Evolutionary conservation across 2,113 vertebrate species (phyloP).

Genomic region (Mustela lutreola): DNA sequence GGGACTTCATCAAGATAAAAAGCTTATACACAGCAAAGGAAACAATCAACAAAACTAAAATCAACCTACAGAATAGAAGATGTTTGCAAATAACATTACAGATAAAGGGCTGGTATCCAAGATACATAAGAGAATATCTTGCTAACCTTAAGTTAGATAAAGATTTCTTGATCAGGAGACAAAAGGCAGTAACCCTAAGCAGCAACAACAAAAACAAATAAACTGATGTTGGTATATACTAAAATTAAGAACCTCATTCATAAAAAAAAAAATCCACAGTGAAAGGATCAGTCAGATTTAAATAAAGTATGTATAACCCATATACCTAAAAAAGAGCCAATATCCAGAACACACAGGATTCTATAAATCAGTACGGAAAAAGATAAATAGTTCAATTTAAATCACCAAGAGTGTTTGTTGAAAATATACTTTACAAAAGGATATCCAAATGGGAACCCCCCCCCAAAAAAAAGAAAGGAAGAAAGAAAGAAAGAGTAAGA

Average conservation of each 20-base stretch:
- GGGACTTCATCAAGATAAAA: no score
- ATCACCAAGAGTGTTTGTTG: not conserved
- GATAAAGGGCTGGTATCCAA: no score
- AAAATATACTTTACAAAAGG: not conserved
- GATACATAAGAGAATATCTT: not conserved
- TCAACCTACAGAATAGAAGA: no score
- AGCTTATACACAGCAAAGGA: no score
- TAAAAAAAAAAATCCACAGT: not conserved
- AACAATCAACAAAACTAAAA: no score
- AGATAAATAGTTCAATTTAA: not conserved
- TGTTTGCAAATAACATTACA: no score
- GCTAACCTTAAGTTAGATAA: not conserved
- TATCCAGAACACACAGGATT: not conserved
- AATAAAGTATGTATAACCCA: not conserved
- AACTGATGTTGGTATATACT: not conserved
- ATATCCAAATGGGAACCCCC: not conserved
- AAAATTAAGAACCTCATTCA: not conserved
- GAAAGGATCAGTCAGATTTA: not conserved
- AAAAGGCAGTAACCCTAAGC: not conserved
- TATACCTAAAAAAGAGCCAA: not conserved
- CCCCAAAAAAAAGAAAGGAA: not conserved
- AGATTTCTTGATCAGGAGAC: not conserved
- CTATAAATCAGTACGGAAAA: not conserved
- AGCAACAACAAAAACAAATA: not conserved
- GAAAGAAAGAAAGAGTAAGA: not conserved